Evolutionary conservation across 2,888 invertebrate species (phyloP).

Genomic region (Oscheius sp.): DNA sequence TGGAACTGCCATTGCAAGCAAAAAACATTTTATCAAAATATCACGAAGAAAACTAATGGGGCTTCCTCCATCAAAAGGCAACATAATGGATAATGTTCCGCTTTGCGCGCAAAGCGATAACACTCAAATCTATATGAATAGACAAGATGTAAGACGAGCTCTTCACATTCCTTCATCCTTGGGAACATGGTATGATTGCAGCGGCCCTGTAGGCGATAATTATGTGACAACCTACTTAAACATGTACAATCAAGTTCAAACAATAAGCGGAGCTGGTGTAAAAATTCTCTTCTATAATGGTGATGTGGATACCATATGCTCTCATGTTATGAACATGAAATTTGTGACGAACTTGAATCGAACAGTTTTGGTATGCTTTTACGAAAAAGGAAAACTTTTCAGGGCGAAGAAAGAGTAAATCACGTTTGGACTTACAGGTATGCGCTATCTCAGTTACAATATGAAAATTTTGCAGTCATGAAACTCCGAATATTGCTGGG

Average conservation of each 20-base stretch:
- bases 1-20: not conserved
- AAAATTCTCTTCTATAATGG: conserved; percentile 69
- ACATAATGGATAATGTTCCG: conserved; percentile 26
- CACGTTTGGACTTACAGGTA: conserved; percentile 43
- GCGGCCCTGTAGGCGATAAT: conserved; percentile 37
- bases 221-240: conserved; percentile 61
- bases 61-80: conserved; percentile 23
- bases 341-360: conserved; percentile 38
- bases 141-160: conserved; percentile 48
- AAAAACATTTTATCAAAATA: conserved; percentile 26
- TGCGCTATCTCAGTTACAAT: too few species aligned
- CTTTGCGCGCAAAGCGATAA: conserved; percentile 53
- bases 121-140: conserved; percentile 44
- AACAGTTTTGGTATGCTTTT: conserved; percentile 38
- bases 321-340: conserved; percentile 73
- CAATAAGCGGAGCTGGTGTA: conserved; percentile 67
- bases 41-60: conserved; percentile 36
- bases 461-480: too few species aligned
- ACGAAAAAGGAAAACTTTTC: not conserved
- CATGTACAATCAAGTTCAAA: conserved; percentile 42
- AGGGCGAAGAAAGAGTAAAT: conserved; percentile 37
- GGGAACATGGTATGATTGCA: conserved; percentile 50
- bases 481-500: too few species aligned
- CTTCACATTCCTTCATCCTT: conserved; percentile 51
- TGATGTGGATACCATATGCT: conserved; percentile 74